Conservation (phyloP, 2,888 invertebrate genomes). For the Agriopis leucophaearia region DNA sequence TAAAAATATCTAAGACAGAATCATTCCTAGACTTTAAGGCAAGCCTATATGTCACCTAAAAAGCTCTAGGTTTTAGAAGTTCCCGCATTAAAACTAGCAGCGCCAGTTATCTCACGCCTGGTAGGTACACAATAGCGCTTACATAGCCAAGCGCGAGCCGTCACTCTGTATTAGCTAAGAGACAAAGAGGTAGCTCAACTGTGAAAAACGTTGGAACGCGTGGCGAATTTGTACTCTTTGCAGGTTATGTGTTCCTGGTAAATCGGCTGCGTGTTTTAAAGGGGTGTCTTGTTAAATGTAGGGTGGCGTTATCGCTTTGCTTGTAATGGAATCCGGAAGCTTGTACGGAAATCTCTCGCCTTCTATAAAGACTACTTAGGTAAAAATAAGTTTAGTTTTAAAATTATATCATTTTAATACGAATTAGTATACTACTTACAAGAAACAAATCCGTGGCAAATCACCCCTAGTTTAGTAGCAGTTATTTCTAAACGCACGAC, state of each 20-base stretch:
- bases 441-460: background rate
- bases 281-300: constrained; percentile 29
- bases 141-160: constrained; percentile 40
- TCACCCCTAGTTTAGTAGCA: background rate
- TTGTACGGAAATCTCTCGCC: background rate
- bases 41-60: background rate
- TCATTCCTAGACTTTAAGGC: background rate
- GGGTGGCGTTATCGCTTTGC: constrained; percentile 24
- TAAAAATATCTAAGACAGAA: background rate
- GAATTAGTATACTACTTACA: background rate
- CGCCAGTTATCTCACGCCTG: constrained; percentile 30
- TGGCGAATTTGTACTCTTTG: constrained; percentile 24
- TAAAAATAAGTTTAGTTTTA: background rate
- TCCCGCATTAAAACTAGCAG: constrained; percentile 2
- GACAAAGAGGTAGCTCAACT: constrained; percentile 44
- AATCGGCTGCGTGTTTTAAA: constrained; percentile 17
- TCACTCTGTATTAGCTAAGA: constrained; percentile 41
- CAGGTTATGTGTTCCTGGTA: constrained; percentile 31
- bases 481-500: no score
- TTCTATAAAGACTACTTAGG: background rate
- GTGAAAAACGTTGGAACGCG: constrained; percentile 37
- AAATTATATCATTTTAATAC: no score
- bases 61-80: background rate
- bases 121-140: constrained; percentile 33
- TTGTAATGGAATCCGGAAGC: constrained; percentile 11